Evolutionary conservation across 2,888 invertebrate genomes (phyloP), one percentile per base, ranked within the genome.

Genomic region (Cordilura impudica): DNA sequence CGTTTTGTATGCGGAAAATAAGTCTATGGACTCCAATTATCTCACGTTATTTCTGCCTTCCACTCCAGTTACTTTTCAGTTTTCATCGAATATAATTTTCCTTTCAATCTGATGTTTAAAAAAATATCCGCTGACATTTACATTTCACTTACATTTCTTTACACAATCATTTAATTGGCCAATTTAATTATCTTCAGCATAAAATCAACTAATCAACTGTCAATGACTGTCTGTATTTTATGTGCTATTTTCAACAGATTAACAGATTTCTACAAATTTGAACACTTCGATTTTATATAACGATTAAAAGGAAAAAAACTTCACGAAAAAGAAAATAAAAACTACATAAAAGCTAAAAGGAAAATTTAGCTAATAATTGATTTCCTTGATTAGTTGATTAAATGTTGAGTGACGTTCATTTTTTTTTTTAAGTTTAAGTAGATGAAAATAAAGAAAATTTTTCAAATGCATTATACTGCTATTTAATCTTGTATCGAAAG

Each of bases 331-430:
- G 65, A 31, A 14, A 12, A 5, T 8, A 61, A 66, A 49, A 21
- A 54, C 2, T 10, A 21, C 14, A 21, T 16, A 26, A 60, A 23
- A 60, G 49, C 35, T 26, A 23, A 51, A 60, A 60, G 49, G 60
- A 67, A 79, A 53, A 29, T 75, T 70, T 53, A 35, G 47, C 75
- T 72, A 72, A 74, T 71, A 67, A 67, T 43, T 49, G 56, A 75
- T 79, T 79, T 79, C 75, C 71, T 75, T 79, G 79, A 79, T 75
- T 75, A 63, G 79, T 75, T 79, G 79, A 79, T 79, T 75, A 75
- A 74, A 75, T 75, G 75, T 65, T 79, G 75, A 79, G 75, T 79
- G 79, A 75, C 71, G 71, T 71, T 71, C 58, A 65, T 75, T 79
- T 54, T 53, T 61, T 71, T 60, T 21, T 26, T 21, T n/a, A n/a